Conservation (phyloP, 1,140 invertebrate species). For the Macrostomum lignano region DNA sequence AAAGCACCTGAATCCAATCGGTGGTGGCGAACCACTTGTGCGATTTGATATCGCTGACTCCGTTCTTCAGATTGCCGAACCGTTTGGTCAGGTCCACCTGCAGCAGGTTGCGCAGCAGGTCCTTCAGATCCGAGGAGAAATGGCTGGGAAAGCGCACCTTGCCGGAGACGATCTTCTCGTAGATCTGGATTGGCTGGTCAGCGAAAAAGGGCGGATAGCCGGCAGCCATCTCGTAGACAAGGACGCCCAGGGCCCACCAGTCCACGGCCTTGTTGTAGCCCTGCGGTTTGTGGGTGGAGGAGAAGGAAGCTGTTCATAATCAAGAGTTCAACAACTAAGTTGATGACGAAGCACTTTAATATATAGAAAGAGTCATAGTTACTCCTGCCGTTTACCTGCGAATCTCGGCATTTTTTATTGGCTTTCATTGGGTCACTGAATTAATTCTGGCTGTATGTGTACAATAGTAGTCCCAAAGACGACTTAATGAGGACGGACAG, state of each 20-base stretch:
- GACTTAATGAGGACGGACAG: too few species aligned
- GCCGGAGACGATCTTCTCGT: conserved; percentile 43
- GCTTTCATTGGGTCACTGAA: too few species aligned
- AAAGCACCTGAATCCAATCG: conserved; percentile 94
- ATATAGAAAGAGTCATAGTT: too few species aligned
- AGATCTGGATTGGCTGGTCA: conserved; percentile 39
- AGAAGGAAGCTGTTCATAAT: too few species aligned
- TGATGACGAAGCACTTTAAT: too few species aligned
- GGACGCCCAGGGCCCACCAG: conserved; percentile 74
- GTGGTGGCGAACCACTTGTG: conserved; percentile 95
- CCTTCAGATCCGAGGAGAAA: conserved; percentile 56
- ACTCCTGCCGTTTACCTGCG: too few species aligned
- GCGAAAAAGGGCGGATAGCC: conserved; percentile 34
- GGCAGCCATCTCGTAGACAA: conserved; percentile 37
- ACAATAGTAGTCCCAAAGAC: too few species aligned
- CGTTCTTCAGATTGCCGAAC: conserved; percentile 91
- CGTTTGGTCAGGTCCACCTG: conserved; percentile 94
- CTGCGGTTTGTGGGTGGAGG: too few species aligned
- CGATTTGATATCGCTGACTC: conserved; percentile 92
- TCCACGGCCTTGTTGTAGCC: conserved; percentile 83
- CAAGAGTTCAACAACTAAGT: too few species aligned
- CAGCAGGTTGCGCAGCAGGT: conserved; percentile 71
- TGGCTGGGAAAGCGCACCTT: conserved; percentile 42
- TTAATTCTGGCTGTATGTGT: too few species aligned
- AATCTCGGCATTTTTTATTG: too few species aligned